Evolutionary conservation across 2,797 vertebrate species (phyloP).

Genomic region (Ptychobarbus kaznakovi): DNA sequence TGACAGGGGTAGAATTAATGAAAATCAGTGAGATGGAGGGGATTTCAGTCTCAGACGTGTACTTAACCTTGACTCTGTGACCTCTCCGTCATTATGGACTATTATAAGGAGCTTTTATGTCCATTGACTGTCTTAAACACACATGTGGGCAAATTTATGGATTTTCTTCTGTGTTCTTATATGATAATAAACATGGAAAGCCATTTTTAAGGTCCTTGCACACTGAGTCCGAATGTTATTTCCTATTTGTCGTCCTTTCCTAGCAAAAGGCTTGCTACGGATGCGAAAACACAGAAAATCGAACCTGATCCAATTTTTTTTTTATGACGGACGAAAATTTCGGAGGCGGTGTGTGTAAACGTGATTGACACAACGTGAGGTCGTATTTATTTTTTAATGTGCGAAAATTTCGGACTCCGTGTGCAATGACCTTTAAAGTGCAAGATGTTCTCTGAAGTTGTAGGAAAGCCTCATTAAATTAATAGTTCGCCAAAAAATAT

Average conservation of each 20-base stretch:
- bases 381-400: too few species aligned
- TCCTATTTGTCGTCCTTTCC: too few species aligned
- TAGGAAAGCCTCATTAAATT: background rate
- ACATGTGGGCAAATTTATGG: background rate
- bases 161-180: background rate
- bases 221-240: too few species aligned
- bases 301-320: too few species aligned
- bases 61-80: conserved; percentile 36
- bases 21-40: conserved; percentile 14
- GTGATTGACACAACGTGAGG: too few species aligned
- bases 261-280: too few species aligned
- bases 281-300: too few species aligned
- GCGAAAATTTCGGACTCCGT: too few species aligned
- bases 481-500: background rate
- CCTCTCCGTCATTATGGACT: background rate
- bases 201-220: background rate
- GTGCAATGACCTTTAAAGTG: too few species aligned
- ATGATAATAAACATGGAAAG: background rate
- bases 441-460: background rate
- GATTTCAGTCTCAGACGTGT: conserved; percentile 17
- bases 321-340: too few species aligned
- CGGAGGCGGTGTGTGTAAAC: too few species aligned
- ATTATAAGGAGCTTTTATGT: background rate
- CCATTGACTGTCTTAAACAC: conserved; percentile 5
- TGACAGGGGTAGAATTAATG: conserved; percentile 24